A percentile compares a stretch with the other conserved stretches of the same genome.
Evolutionary conservation across 1,140 invertebrate species (phyloP).

Genomic region (Condylostylus longicornis): DNA sequence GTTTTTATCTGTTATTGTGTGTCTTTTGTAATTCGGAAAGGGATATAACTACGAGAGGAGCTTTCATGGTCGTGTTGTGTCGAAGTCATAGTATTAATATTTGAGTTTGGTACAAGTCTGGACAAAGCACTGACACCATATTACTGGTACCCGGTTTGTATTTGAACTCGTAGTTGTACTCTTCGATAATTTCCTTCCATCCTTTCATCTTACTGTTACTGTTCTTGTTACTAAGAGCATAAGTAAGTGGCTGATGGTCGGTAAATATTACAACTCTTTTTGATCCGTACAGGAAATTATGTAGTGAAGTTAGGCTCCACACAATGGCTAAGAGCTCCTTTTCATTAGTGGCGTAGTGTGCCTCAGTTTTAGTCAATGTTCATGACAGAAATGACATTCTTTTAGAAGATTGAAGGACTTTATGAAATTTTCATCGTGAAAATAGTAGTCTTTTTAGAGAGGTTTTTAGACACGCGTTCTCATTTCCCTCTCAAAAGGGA

Average conservation of each 20-base stretch:
- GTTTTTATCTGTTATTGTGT: conserved; percentile 2
- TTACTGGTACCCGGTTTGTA: conserved; percentile 13
- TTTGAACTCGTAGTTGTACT: conserved; percentile 24
- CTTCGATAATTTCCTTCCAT: conserved; percentile 18
- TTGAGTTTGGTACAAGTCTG: too few relatives aligned
- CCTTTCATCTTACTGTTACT: conserved; percentile 19
- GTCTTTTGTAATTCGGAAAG: conserved; percentile 5
- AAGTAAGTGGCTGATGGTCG: conserved; percentile 26
- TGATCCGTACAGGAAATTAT: conserved; percentile 17
- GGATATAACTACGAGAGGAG: conserved; percentile 1
- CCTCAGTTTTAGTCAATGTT: conserved; percentile 20
- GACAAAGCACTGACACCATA: conserved; percentile 1
- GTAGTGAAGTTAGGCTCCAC: conserved; percentile 26
- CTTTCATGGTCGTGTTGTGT: conserved; percentile 1
- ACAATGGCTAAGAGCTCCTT: conserved; percentile 23
- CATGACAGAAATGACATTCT: conserved; percentile 14
- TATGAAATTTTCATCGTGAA: conserved; percentile 7
- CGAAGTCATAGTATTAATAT: conserved; percentile 4
- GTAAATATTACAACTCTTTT: conserved; percentile 14
- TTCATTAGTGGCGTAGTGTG: conserved; percentile 16
- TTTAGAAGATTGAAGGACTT: conserved; percentile 28
- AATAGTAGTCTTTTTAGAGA: conserved; percentile 3
- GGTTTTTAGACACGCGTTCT: conserved; percentile 1
- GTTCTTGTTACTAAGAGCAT: conserved; percentile 26
- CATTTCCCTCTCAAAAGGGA: conserved; percentile 5